Conservation (phyloP, 2,797 vertebrate genomes). For the Danionella dracula region DNA sequence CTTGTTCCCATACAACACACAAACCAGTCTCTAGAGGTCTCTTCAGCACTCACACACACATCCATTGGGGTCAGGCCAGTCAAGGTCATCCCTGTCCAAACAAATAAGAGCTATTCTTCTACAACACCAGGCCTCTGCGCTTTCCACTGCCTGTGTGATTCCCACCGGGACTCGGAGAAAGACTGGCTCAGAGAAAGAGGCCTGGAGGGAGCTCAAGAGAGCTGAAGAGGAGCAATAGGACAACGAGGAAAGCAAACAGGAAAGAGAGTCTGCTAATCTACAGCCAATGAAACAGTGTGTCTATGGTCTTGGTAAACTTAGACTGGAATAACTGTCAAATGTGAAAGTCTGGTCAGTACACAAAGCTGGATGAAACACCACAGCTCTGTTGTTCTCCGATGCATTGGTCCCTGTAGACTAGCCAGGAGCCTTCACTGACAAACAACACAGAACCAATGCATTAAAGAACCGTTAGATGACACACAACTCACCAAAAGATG, state of each 20-base stretch:
- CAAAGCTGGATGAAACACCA: constrained; percentile 54
- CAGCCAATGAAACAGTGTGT: constrained; percentile 44
- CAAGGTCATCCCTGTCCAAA: constrained; percentile 37
- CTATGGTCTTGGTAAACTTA: constrained; percentile 53
- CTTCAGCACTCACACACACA: constrained; percentile 14
- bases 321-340: constrained; percentile 43
- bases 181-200: constrained; percentile 18
- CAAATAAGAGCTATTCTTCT: constrained; percentile 39
- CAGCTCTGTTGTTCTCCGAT: constrained; percentile 50
- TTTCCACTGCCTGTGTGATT: constrained; percentile 21
- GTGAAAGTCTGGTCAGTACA: constrained; percentile 35
- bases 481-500: constrained; percentile 58
- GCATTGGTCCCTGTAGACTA: constrained; percentile 60
- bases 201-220: constrained; percentile 8
- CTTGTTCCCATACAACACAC: constrained; percentile 22
- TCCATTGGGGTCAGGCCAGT: constrained; percentile 27
- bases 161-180: constrained; percentile 20
- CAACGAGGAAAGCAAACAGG: constrained; percentile 4
- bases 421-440: constrained; percentile 55
- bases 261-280: constrained; percentile 7
- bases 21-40: constrained; percentile 36
- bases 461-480: constrained; percentile 56
- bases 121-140: constrained; percentile 26
- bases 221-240: constrained; percentile 25
- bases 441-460: constrained; percentile 57